Base-by-base conservation (phyloP, 2,797 vertebrate species). In the Cyprinodon diabolis region DNA sequence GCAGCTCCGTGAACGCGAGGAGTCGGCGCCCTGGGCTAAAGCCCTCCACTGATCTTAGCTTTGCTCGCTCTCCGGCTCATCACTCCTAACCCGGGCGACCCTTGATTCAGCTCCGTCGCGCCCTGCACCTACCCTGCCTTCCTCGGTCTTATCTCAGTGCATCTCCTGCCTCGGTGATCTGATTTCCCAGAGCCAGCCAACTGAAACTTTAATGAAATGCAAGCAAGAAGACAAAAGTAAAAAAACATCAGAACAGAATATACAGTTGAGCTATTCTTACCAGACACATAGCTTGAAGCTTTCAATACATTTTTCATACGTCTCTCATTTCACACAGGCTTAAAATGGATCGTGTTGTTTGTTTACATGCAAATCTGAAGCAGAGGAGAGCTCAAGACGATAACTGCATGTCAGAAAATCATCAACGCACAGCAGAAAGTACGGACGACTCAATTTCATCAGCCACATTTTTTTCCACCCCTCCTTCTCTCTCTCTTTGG, bases 21-120 rank as follows among this genome's bases (percentile, higher is more conserved):
- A 89, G 90, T 85, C 79, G 85, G 85, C 84, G 90, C 92, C 93
- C 76, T 74, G 82, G 91, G 88, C 81, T 81, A 87, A 86, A 87
- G 84, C 78, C 84, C 79, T 80, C 69, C 78, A 83, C 89, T 88
- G 85, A 92, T 89, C 90, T 91, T 51, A 73, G 89, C 88, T 92
- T 81, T 82, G 72, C 79, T 79, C 60, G 47, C 71, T 71, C 82
- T 72, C 55, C 30, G 35, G 65, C 82, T 78, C 75, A 35, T 21
- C 75, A 30, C 62, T 76, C 35, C 72, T 72, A 69, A 76, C 84
- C 72, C 68, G 4, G 74, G 66, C 52, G 70, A 81, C 78, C 82
- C 88, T 83, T 68, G 11, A 66, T 78, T 77, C 78, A 0, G 76
- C 90, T 76, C 71, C 68, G 60, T 55, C 63, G 56, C 78, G 76